Evolutionary conservation across 2,113 vertebrate species (phyloP).

Genomic region (Neopipo cinnamomea): DNA sequence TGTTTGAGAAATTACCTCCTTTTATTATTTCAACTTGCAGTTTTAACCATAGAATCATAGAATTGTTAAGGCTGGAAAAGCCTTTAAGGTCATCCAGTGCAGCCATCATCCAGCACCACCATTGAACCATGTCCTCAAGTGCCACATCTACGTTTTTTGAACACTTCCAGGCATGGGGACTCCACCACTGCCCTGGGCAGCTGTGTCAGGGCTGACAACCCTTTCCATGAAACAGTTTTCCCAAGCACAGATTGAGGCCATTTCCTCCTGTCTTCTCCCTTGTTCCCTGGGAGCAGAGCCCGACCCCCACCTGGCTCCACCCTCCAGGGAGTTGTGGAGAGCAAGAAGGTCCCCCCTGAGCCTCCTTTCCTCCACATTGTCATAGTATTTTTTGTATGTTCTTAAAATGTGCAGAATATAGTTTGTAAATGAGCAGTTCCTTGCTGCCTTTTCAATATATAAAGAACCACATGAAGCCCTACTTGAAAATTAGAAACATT

Average conservation of each 20-base stretch:
- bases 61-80: neutral
- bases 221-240: neutral
- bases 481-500: neutral
- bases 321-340: neutral
- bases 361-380: neutral
- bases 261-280: neutral
- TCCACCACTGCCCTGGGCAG: neutral
- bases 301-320: neutral
- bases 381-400: neutral
- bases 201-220: neutral
- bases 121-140: neutral
- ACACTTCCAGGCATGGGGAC: neutral
- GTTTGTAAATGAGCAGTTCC: neutral
- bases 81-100: neutral
- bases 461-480: neutral
- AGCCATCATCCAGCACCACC: neutral
- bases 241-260: rapidly evolving
- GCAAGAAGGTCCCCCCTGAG: neutral
- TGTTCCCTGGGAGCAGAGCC: neutral
- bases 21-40: neutral
- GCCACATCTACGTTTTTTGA: neutral
- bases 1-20: neutral
- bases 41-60: neutral
- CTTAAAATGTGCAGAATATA: neutral
- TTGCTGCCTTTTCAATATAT: neutral